Evolutionary conservation across 2,797 vertebrate species (phyloP), one percentile per base, ranked within the genome.

Genomic region (Sebastes miniatus): DNA sequence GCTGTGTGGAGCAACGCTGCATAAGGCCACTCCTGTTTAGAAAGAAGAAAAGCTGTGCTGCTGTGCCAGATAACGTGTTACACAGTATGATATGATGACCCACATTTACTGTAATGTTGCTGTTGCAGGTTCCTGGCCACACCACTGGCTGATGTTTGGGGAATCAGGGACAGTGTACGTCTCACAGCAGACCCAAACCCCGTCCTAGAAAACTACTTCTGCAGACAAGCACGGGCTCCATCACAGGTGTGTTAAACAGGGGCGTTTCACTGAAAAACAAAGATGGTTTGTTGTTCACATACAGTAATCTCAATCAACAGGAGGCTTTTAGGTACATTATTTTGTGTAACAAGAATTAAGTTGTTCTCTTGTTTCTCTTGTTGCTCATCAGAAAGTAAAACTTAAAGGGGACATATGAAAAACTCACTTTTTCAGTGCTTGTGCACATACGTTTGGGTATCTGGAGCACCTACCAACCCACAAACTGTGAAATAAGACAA

Each of bases 151-250:
- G 29, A 91, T 74, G 56, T 84, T 63, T 94, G 91, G 67, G 92
- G 85, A 29, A 73, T 95, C 67, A 92, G 73, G 76, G 93, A 95
- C 85, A 92, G 62, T 47, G 24, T 89, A 9, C 94, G 81, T 18
- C 73, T 75, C 34, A 72, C 43, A 79, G 90, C 85, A 6, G 92
- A 93, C 66, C 59, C 77, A 83, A 94, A 93, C 71, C 79, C 79
- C 2, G 8, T 83, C 34, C 81, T 96, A n/a, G 94, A 95, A 83
- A 88, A 88, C 8, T 92, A 91, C 85, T 95, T 94, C 84, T 84
- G 81, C 65, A 84, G 68, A 76, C 76, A 87, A 81, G 34, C 88
- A 50, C 81, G 83, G 27, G 31, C 75, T 71, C 95, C 91, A 52
- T 87, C 91, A 66, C 90, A 92, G 89, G 95, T 95, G 75, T 24